Conservation (phyloP, 2,797 vertebrate genomes). For the Argyrosomus regius region DNA sequence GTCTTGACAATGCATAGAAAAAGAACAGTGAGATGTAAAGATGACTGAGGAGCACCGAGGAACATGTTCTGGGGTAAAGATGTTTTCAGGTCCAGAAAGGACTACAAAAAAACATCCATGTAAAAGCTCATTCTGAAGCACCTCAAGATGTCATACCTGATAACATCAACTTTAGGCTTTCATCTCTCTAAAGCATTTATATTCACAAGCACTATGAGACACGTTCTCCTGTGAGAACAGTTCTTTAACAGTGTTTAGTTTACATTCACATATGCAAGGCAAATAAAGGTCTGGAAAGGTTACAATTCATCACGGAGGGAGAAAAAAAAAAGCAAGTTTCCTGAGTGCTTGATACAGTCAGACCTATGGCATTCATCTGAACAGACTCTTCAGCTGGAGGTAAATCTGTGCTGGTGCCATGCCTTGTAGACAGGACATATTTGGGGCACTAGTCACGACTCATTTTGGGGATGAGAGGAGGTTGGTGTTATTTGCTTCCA, state of each 20-base stretch:
- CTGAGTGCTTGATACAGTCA: conserved; percentile 79
- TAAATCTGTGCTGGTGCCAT: conserved; percentile 68
- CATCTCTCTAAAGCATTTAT: conserved; percentile 2
- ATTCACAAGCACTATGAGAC: neutral
- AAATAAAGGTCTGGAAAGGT: conserved; percentile 32
- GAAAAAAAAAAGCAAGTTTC: conserved; percentile 55
- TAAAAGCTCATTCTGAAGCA: neutral
- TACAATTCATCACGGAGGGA: conserved; percentile 5
- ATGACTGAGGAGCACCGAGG: conserved; percentile 11
- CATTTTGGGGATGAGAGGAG: conserved; percentile 60
- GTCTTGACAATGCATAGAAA: conserved; percentile 23
- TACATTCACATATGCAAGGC: conserved; percentile 67
- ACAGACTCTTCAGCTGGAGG: conserved; percentile 64
- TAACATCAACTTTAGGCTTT: conserved; percentile 3
- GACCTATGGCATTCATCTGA: conserved; percentile 74
- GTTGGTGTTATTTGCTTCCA: conserved; percentile 64
- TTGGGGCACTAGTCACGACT: conserved; percentile 78
- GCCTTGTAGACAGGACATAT: conserved; percentile 77
- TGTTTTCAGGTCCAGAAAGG: neutral
- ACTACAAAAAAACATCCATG: neutral
- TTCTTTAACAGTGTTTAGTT: conserved; percentile 24
- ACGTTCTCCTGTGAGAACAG: conserved; percentile 11
- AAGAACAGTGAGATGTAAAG: conserved; percentile 13
- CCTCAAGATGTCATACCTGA: conserved; percentile 19
- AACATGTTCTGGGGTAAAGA: neutral